A percentile compares a stretch with the other conserved stretches of the same genome.
Evolutionary conservation across 1,140 invertebrate genomes (phyloP).

Genomic region (Danaus melanippus): DNA sequence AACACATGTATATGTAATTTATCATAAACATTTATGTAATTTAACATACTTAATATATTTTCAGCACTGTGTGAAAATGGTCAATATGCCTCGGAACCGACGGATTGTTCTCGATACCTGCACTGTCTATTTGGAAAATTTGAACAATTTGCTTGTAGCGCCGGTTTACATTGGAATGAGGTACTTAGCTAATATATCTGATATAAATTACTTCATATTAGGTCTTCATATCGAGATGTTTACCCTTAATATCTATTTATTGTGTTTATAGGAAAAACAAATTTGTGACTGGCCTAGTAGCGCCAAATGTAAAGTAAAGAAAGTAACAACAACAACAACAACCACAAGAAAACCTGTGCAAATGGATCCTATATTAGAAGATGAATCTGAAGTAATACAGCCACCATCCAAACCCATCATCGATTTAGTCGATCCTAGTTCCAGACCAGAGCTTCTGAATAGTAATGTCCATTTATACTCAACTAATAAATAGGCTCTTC

Average conservation of each 20-base stretch:
- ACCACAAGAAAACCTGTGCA: conserved; percentile 20
- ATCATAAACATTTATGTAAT: neutral
- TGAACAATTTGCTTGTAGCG: conserved; percentile 79
- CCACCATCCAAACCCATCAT: conserved; percentile 23
- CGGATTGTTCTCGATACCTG: conserved; percentile 82
- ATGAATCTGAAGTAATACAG: conserved; percentile 19
- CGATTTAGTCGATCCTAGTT: conserved; percentile 22
- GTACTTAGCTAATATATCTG: conserved; percentile 40
- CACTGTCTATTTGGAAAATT: conserved; percentile 86
- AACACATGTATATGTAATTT: no score
- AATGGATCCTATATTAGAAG: conserved; percentile 10
- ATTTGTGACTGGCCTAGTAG: conserved; percentile 86
- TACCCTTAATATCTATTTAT: no score
- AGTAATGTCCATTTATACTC: conserved; percentile 16
- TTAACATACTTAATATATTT: conserved; percentile 14
- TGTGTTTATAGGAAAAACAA: conserved; percentile 54
- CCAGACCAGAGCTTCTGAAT: conserved; percentile 29
- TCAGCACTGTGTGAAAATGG: conserved; percentile 77
- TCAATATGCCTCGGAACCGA: conserved; percentile 75
- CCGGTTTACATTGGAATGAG: conserved; percentile 85
- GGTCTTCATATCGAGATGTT: no score
- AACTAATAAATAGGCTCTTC: no score
- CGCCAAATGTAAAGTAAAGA: conserved; percentile 75
- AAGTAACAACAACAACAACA: conserved; percentile 29
- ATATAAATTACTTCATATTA: neutral